Percentiles rank a stretch among this genome's conserved stretches.
phyloP scores from a whole-genome alignment of 2,797 vertebrate genomes.

The Smutsia temminckii region DNA sequence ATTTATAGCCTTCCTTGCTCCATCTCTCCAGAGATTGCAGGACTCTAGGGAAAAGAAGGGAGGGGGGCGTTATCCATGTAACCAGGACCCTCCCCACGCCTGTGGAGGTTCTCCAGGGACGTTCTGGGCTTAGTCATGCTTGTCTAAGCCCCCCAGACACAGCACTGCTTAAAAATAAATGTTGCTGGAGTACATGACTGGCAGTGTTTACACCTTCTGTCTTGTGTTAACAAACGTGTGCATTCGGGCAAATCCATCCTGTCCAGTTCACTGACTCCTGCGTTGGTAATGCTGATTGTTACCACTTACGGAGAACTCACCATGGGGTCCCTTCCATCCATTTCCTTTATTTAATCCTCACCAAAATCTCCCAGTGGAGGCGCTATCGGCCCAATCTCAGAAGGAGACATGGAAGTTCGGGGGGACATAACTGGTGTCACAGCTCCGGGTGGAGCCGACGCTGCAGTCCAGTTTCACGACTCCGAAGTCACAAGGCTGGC shows the following conservation, averaged over 20 bases:
- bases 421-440: neutral
- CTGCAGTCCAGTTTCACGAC: too few species aligned
- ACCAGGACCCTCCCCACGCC: neutral
- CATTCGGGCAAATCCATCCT: neutral
- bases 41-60: neutral
- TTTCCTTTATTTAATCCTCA: neutral
- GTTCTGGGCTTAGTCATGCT: neutral
- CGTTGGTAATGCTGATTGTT: fast-evolving
- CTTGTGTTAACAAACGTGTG: neutral
- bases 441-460: neutral
- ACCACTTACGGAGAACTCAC: neutral
- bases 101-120: neutral
- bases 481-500: fast-evolving
- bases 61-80: fast-evolving
- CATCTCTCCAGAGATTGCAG: neutral
- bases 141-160: too few species aligned
- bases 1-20: neutral
- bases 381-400: fast-evolving
- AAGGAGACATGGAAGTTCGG: neutral
- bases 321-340: too few species aligned
- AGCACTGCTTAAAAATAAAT: neutral
- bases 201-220: neutral
- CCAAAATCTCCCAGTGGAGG: neutral
- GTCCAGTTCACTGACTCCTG: neutral
- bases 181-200: fast-evolving